These are phyloP conservation scores for Sebastes hopkinsi DNA, from an alignment of 2,797 vertebrate species.

Conservation along the genomic window DNA sequence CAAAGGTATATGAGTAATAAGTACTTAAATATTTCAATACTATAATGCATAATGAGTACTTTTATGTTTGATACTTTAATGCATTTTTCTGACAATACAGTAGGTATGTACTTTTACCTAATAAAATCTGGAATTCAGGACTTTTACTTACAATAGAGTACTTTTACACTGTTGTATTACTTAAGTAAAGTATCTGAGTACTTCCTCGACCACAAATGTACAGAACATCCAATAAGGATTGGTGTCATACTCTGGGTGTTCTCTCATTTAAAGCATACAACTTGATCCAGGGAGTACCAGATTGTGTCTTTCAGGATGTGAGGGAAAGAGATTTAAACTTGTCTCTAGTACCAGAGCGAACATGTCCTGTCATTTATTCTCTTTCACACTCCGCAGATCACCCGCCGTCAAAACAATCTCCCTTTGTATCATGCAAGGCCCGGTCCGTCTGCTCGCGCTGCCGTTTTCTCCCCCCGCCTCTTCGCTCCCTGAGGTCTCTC, in stretches of 20 bases:
- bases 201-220: not conserved
- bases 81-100: not conserved
- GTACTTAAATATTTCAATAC: not conserved
- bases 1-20: not conserved
- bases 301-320: not conserved
- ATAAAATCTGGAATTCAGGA: not conserved
- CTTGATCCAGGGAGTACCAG: not conserved
- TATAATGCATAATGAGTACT: not conserved
- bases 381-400: conserved; percentile 53
- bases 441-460: conserved; percentile 6
- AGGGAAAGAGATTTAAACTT: not conserved
- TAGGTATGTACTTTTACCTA: not conserved
- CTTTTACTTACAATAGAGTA: not conserved
- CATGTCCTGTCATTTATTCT: conserved; percentile 37
- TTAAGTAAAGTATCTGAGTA: not conserved
- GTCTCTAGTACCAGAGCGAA: not conserved
- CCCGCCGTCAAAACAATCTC: conserved; percentile 61
- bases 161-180: not conserved
- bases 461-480: conserved; percentile 2
- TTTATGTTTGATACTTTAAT: not conserved
- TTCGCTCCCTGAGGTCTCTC: conserved; percentile 45
- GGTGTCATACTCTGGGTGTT: not conserved
- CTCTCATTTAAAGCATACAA: not conserved
- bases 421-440: conserved; percentile 43
- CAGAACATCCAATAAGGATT: not conserved